Evolutionary conservation across 2,113 vertebrate species (phyloP).

Genomic region (Embiotoca jacksoni): DNA sequence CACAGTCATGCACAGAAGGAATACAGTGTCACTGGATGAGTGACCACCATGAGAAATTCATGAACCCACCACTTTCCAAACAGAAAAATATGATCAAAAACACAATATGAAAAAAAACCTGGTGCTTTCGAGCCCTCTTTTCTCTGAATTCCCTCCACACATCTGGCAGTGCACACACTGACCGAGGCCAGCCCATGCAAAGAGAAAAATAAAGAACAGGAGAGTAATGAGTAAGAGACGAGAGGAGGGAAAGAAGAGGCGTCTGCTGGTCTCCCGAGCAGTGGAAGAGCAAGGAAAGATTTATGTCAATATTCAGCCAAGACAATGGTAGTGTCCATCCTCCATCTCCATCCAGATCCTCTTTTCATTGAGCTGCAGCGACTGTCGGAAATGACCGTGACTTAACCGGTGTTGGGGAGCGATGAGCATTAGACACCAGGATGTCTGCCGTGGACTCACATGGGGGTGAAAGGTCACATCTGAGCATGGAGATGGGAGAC

Average conservation of each 20-base stretch:
- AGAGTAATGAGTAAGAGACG: constrained; percentile 28
- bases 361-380: constrained; percentile 15
- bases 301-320: constrained; percentile 38
- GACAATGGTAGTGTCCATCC: constrained; percentile 33
- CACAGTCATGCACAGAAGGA: constrained; percentile 10
- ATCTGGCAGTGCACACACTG: constrained; percentile 25
- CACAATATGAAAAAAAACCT: constrained; percentile 5
- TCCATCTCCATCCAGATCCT: constrained; percentile 22
- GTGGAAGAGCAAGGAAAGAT: constrained; percentile 25
- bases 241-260: constrained; percentile 36
- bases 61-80: constrained; percentile 14
- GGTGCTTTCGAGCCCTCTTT: constrained; percentile 4
- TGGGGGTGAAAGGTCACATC: constrained; percentile 57
- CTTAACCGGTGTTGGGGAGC: constrained; percentile 12
- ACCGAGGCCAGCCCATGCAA: constrained; percentile 17
- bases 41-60: constrained; percentile 38
- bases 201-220: constrained; percentile 26
- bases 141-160: background rate
- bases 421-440: constrained; percentile 38
- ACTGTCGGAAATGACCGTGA: constrained; percentile 3
- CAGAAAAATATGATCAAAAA: constrained; percentile 13
- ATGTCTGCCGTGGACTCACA: constrained; percentile 23
- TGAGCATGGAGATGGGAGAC: constrained; percentile 44
- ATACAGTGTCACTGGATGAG: constrained; percentile 15
- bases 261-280: constrained; percentile 35